Evolutionary conservation across 2,797 vertebrate genomes (phyloP), one percentile per base, ranked within the genome.

Genomic region (Spinus olivaceus): DNA sequence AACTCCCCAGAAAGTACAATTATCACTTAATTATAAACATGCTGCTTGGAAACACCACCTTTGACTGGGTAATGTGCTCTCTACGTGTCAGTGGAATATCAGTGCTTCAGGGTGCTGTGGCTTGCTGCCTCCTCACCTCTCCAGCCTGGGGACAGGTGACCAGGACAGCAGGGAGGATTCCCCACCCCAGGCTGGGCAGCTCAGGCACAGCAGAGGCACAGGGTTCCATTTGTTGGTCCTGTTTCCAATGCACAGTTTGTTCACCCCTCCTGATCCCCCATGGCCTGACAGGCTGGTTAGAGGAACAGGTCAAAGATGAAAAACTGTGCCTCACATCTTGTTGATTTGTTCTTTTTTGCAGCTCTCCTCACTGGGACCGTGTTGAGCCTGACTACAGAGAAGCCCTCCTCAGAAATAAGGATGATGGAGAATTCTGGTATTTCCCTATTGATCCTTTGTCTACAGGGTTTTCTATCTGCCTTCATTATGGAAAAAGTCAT

Each of bases 401-500:
- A 80, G 25, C 41, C 6, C 77, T 98, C 12, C 91, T 95, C 85
- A 79, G 96, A 50, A 67, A 97, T 1, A 97, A 96, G 50, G 83
- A 97, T 4, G 96, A 98, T 81, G 98, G 98, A 41, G 98, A 98
- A 88, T 98, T 98, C 91, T 98, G 98, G 98, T 98, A 98, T 85
- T 87, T 84, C 53, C 16, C 39, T 76, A 24, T 33, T 5, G 4
- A 47, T 80, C 6, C 8, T 92, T 74, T 67, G 10, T 41, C 42
- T 74, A 15, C 9, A 4, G 19, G 7, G 28, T 51, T 96, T 94
- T 88, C 14, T 82, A 5, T 72, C 70, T 0, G 0, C 7, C 6
- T 78, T 82, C 15, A 13, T 72, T 72, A 76, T 13, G 22, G 49
- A 82, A 86, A 65, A 49, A 27, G n/a, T 27, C 2, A 63, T 42